Evolutionary conservation across 2,888 invertebrate genomes (phyloP).

Genomic region (Drosophila kanekoi): DNA sequence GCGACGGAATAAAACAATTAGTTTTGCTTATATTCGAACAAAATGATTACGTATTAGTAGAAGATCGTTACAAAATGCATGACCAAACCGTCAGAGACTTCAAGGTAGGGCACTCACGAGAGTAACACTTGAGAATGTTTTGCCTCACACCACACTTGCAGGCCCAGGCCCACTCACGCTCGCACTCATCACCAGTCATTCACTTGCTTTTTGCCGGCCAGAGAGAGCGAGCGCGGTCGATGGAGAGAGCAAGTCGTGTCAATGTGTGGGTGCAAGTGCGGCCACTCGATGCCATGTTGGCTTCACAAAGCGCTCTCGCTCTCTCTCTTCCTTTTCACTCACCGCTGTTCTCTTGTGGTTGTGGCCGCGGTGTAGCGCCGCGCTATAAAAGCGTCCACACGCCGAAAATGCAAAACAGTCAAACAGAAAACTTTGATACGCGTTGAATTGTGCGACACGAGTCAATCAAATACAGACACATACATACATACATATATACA

Average conservation of each 20-base stretch:
- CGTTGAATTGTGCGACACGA: conserved; percentile 55
- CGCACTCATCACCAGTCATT: conserved; percentile 32
- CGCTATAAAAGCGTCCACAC: conserved; percentile 66
- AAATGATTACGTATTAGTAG: no score
- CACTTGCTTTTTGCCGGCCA: conserved; percentile 42
- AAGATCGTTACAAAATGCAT: conserved; percentile 2
- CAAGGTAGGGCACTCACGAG: conserved; percentile 22
- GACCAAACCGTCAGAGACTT: not conserved
- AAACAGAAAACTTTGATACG: conserved; percentile 63
- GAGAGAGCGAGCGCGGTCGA: conserved; percentile 14
- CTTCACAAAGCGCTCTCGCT: conserved; percentile 17
- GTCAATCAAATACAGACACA: conserved; percentile 23
- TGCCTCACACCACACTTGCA: conserved; percentile 20
- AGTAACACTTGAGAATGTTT: conserved; percentile 25
- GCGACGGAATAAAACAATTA: no score
- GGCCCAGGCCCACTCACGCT: conserved; percentile 18
- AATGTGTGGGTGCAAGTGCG: conserved; percentile 45
- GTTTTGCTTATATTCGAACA: no score
- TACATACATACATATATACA: conserved; percentile 31
- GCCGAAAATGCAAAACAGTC: conserved; percentile 69
- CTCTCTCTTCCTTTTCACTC: conserved; percentile 10
- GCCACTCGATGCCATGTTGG: conserved; percentile 23
- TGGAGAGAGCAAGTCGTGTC: conserved; percentile 14
- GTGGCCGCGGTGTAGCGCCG: conserved; percentile 24
- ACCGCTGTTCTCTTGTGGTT: conserved; percentile 28